Evolutionary conservation across 2,113 vertebrate species (phyloP).

Genomic region (Forbesichthys agassizii): DNA sequence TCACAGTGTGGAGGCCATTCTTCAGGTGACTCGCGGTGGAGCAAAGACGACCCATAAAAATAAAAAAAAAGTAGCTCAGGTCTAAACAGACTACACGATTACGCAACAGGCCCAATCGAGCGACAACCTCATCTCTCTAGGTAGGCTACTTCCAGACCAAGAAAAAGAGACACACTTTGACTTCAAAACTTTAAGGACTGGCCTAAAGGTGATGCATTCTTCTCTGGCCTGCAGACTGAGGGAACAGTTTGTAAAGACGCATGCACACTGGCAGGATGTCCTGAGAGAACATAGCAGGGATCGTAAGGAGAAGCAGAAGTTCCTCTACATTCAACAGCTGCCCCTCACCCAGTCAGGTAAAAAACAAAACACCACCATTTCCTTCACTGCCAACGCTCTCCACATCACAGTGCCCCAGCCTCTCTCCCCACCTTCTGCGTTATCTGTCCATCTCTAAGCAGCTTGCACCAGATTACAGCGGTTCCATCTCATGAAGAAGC

Average conservation of each 20-base stretch:
- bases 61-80: constrained; percentile 34
- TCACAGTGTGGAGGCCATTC: background rate
- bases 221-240: background rate
- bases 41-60: constrained; percentile 18
- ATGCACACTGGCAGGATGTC: background rate
- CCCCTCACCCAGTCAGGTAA: constrained; percentile 25
- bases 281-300: constrained; percentile 8
- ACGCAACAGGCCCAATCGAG: constrained; percentile 14
- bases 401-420: background rate
- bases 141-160: constrained; percentile 29
- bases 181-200: constrained; percentile 30
- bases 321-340: constrained; percentile 15
- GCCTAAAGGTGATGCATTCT: constrained; percentile 24
- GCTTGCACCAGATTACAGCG: constrained; percentile 66
- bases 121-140: constrained; percentile 49
- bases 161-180: constrained; percentile 39
- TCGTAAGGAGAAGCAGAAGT: background rate
- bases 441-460: constrained; percentile 58
- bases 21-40: constrained; percentile 42
- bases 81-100: constrained; percentile 35
- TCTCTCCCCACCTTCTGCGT: background rate
- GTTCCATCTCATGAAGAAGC: constrained; percentile 34
- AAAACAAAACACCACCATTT: constrained; percentile 18
- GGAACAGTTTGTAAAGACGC: constrained; percentile 18
- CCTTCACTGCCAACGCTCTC: constrained; percentile 30